phyloP scores from a whole-genome alignment of 2,888 invertebrate species.

The Pantelozetes paolii region DNA sequence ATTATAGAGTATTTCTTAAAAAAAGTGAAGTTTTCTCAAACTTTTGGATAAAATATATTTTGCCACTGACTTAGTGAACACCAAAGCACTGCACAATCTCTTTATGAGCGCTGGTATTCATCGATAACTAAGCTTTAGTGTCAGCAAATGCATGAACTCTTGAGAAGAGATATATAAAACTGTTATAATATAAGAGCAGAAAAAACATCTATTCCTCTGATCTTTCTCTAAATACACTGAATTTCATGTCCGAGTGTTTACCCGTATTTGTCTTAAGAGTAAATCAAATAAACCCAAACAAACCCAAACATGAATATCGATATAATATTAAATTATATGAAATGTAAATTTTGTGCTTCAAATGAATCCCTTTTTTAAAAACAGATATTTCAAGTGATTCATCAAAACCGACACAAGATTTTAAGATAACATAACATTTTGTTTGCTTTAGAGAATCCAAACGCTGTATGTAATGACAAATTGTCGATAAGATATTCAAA shows the following conservation, averaged over 20 bases:
- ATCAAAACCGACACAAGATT: slow-evolving; percentile 20
- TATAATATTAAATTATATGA: background rate
- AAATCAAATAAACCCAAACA: slow-evolving; percentile 3
- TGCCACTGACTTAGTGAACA: slow-evolving; percentile 19
- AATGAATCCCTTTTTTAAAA: slow-evolving; percentile 8
- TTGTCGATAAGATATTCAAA: background rate
- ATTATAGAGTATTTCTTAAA: slow-evolving; percentile 16
- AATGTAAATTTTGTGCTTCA: background rate
- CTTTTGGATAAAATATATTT: slow-evolving; percentile 9
- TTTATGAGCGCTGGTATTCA: no score
- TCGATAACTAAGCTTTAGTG: no score
- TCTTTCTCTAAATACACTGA: background rate
- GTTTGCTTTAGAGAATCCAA: background rate
- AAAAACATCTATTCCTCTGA: no score
- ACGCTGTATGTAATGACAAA: background rate
- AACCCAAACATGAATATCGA: background rate
- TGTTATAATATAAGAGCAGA: no score
- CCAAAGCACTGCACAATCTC: background rate
- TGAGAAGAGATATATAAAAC: no score
- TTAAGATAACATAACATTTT: slow-evolving; percentile 1
- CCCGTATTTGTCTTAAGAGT: slow-evolving; percentile 9
- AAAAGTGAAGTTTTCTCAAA: background rate
- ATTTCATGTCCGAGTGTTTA: background rate
- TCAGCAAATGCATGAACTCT: background rate
- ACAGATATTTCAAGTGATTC: slow-evolving; percentile 8